These are phyloP conservation scores for Steromphala cineraria DNA, from an alignment of 2,888 invertebrate genomes.

Conservation along the genomic window DNA sequence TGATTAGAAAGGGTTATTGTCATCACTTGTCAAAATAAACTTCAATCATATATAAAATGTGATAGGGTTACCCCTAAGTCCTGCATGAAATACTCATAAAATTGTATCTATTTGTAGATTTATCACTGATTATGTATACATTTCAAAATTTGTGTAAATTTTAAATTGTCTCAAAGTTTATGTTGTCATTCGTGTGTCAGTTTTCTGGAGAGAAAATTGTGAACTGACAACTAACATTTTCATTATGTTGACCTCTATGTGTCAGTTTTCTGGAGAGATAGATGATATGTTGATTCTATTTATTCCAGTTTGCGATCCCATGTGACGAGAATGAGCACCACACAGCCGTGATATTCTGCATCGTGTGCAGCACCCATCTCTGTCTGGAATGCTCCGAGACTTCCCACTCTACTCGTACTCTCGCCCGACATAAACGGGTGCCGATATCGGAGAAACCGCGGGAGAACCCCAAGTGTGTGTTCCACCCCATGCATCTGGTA, in stretches of 20 bases:
- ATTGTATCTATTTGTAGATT: too few relatives aligned
- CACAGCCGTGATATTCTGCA: conserved; percentile 79
- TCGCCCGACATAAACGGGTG: conserved; percentile 78
- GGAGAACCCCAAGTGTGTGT: conserved; percentile 78
- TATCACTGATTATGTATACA: too few relatives aligned
- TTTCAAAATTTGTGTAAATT: too few relatives aligned
- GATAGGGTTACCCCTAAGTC: too few relatives aligned
- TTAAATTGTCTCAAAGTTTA: too few relatives aligned
- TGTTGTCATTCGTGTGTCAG: too few relatives aligned
- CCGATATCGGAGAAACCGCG: conserved; percentile 79
- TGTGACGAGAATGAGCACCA: conserved; percentile 80
- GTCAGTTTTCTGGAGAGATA: too few relatives aligned
- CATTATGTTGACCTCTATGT: too few relatives aligned
- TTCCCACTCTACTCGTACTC: conserved; percentile 78
- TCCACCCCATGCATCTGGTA: conserved; percentile 78
- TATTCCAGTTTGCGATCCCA: conserved; percentile 73
- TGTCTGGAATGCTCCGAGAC: conserved; percentile 78
- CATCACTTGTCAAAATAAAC: neutral
- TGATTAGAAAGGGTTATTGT: neutral
- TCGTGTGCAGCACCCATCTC: conserved; percentile 78
- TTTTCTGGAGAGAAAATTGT: too few relatives aligned
- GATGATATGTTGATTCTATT: neutral
- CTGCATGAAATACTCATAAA: too few relatives aligned
- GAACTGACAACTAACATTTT: too few relatives aligned
- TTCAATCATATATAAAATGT: too few relatives aligned